A percentile compares a stretch with the other conserved stretches of the same genome.
Conservation (phyloP, 2,113 vertebrate genomes). For the Rhodinocichla rosea region DNA sequence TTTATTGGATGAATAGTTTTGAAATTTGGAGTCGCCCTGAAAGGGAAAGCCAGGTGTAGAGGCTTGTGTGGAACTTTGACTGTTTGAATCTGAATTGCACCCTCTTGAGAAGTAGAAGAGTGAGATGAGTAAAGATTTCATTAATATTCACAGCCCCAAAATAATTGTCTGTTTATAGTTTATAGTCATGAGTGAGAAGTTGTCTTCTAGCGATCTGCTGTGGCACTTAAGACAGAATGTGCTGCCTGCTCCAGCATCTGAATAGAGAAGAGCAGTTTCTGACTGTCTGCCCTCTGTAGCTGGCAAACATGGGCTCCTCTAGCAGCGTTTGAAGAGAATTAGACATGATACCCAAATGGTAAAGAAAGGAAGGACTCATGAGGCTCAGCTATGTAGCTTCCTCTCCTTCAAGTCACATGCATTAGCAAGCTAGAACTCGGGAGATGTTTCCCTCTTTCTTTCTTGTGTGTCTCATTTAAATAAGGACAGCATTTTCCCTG, state of each 20-base stretch:
- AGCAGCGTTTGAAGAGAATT: background rate
- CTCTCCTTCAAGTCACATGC: background rate
- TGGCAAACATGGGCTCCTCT: background rate
- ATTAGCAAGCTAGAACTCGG: background rate
- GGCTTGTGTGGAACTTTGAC: background rate
- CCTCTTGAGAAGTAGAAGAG: background rate
- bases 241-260: background rate
- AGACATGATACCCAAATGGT: background rate
- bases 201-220: background rate
- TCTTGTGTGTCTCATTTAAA: background rate
- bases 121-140: background rate
- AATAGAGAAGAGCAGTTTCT: background rate
- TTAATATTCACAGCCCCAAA: constrained; percentile 9
- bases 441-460: background rate
- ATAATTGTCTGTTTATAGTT: background rate
- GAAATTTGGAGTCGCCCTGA: background rate
- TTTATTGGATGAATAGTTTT: background rate
- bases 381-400: background rate
- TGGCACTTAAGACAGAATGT: background rate
- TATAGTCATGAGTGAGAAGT: background rate
- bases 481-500: background rate
- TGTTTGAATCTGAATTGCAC: background rate
- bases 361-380: background rate
- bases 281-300: background rate
- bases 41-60: background rate